phyloP scores from a whole-genome alignment of 2,113 vertebrate genomes.

The Tautogolabrus adspersus region DNA sequence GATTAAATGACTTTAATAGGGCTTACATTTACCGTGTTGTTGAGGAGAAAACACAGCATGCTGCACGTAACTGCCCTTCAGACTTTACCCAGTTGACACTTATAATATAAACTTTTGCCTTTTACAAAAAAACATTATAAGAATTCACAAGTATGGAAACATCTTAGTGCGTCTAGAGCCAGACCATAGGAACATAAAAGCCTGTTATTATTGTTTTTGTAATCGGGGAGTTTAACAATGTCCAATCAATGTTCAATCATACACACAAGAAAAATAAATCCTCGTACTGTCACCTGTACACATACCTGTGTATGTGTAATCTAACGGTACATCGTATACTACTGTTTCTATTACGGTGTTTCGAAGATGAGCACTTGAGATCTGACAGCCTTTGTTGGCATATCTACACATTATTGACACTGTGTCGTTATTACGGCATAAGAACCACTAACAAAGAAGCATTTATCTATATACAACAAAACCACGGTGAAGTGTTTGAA shows the following conservation, averaged over 20 bases:
- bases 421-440: constrained; percentile 5
- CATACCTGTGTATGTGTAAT: not conserved
- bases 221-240: too few species aligned
- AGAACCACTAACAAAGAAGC: not conserved
- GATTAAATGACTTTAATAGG: not conserved
- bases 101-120: not conserved
- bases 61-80: not conserved
- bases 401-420: constrained; percentile 9
- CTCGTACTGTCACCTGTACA: not conserved
- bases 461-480: not conserved
- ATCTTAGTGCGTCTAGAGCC: not conserved
- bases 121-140: not conserved
- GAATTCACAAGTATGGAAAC: not conserved
- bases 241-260: too few species aligned
- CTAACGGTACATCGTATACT: not conserved
- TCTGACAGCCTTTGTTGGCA: not conserved
- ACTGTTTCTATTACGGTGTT: not conserved
- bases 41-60: not conserved
- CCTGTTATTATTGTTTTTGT: too few species aligned
- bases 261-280: not conserved
- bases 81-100: not conserved
- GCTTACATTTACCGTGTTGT: not conserved
- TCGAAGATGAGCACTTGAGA: not conserved
- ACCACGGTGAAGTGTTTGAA: not conserved
- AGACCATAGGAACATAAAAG: not conserved